A percentile compares a stretch with the other conserved stretches of the same genome.
Conservation (phyloP, 2,113 vertebrate genomes). For the Ictalurus furcatus region DNA sequence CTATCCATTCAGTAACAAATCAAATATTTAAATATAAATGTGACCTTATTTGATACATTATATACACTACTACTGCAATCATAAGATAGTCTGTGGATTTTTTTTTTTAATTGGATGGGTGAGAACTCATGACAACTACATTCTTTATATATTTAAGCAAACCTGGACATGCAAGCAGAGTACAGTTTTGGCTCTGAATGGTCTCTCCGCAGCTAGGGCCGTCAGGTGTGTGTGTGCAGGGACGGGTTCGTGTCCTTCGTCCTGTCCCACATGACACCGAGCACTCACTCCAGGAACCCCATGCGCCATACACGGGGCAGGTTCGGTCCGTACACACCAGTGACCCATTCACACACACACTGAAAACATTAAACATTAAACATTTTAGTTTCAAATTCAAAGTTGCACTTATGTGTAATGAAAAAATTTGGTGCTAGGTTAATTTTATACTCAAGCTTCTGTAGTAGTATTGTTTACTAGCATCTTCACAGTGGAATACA, state of each 20-base stretch:
- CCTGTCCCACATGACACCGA: slow-evolving; percentile 78
- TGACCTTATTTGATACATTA: not conserved
- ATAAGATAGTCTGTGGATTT: not conserved
- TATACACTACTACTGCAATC: not conserved
- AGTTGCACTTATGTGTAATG: not conserved
- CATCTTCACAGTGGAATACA: not conserved
- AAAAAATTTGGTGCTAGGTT: not conserved
- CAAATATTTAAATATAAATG: not conserved
- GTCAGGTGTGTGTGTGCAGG: slow-evolving; percentile 61
- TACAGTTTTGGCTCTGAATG: slow-evolving; percentile 63
- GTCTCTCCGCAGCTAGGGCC: slow-evolving; percentile 67
- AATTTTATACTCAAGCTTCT: not conserved
- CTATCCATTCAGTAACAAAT: not conserved
- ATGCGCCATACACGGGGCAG: slow-evolving; percentile 77
- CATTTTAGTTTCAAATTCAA: not conserved
- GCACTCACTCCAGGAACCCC: slow-evolving; percentile 81
- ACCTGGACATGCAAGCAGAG: slow-evolving; percentile 75
- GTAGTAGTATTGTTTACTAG: not conserved
- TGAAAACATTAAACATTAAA: slow-evolving; percentile 50
- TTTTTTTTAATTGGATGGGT: not conserved
- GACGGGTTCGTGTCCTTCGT: slow-evolving; percentile 64
- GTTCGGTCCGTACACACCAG: slow-evolving; percentile 67
- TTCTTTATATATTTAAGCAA: slow-evolving; percentile 19
- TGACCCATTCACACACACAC: slow-evolving; percentile 80
- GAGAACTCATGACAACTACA: not conserved